Percentiles rank a stretch among this genome's conserved stretches.
Evolutionary conservation across 2,888 invertebrate species (phyloP).

Genomic region (Lasioglossum morio): DNA sequence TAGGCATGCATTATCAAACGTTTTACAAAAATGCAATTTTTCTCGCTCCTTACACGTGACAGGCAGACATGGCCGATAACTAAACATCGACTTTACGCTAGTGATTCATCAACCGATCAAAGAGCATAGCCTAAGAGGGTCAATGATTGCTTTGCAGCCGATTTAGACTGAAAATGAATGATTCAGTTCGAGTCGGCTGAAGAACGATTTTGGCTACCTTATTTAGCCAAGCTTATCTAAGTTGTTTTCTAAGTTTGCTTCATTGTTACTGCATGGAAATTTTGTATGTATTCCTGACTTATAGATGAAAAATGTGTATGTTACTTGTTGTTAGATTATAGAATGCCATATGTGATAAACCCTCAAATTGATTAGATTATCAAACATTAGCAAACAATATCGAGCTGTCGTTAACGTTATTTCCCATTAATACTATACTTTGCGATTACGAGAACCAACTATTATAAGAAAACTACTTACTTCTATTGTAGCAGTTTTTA

Average conservation of each 20-base stretch:
- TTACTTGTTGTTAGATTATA: slow-evolving; percentile 1
- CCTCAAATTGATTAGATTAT: not conserved
- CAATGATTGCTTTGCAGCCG: not conserved
- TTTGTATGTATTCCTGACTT: not conserved
- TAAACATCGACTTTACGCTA: slow-evolving; percentile 2
- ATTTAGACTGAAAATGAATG: not conserved
- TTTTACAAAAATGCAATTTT: slow-evolving; percentile 19
- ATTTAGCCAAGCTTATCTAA: not conserved
- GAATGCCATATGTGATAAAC: not conserved
- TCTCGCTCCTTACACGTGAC: slow-evolving; percentile 24
- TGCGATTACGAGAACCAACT: not conserved
- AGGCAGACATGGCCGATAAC: slow-evolving; percentile 43
- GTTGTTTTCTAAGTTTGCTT: slow-evolving; percentile 3
- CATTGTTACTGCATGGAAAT: slow-evolving; percentile 22
- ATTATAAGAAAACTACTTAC: not conserved
- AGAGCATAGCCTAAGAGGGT: not conserved
- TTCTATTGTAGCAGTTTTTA: no score
- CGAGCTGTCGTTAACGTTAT: not conserved
- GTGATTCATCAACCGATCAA: not conserved
- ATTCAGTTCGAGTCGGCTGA: not conserved
- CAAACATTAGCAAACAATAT: not conserved
- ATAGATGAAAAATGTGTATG: not conserved
- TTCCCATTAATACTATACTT: not conserved
- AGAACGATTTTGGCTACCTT: not conserved
- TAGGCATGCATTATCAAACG: slow-evolving; percentile 69